These are phyloP conservation scores for Balaenoptera acutorostrata DNA, from an alignment of 2,113 vertebrate genomes.

Conservation along the genomic window DNA sequence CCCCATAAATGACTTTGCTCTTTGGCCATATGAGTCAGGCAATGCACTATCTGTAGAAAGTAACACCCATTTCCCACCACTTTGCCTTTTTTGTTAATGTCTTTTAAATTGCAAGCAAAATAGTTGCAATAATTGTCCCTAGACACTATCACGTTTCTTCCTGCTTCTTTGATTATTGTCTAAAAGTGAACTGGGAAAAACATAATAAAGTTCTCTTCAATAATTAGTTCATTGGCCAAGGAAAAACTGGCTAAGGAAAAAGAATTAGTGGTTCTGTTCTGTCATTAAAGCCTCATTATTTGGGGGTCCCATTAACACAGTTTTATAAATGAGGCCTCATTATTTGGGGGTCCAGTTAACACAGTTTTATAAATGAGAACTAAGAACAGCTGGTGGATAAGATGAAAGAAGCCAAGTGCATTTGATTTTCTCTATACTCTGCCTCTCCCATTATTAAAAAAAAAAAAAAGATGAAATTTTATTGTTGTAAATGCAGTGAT, in stretches of 20 bases:
- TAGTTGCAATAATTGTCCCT: slow-evolving; percentile 33
- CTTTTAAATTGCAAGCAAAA: slow-evolving; percentile 35
- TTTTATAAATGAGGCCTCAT: slow-evolving; percentile 46
- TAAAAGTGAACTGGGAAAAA: slow-evolving; percentile 59
- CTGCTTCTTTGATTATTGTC: slow-evolving; percentile 51
- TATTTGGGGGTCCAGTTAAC: slow-evolving; percentile 55
- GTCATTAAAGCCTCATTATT: slow-evolving; percentile 63
- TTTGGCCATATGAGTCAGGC: slow-evolving; percentile 21
- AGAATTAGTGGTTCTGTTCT: slow-evolving; percentile 53
- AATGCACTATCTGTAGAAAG: slow-evolving; percentile 11
- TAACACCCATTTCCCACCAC: slow-evolving; percentile 4
- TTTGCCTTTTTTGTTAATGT: not conserved
- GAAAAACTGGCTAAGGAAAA: slow-evolving; percentile 64
- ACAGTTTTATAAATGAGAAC: slow-evolving; percentile 56
- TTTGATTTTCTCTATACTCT: slow-evolving; percentile 36
- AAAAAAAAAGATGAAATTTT: not conserved
- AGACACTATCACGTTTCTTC: slow-evolving; percentile 37
- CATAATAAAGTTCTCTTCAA: slow-evolving; percentile 52
- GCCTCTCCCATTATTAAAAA: not conserved
- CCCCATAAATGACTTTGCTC: slow-evolving; percentile 39
- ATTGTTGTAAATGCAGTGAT: not conserved
- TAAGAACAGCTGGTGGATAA: slow-evolving; percentile 59
- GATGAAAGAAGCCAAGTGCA: slow-evolving; percentile 40
- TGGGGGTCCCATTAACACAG: slow-evolving; percentile 38
- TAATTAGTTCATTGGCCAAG: slow-evolving; percentile 58